These are phyloP conservation scores for Dysmachus trigonus DNA, from an alignment of 2,888 invertebrate species.

Conservation along the genomic window DNA sequence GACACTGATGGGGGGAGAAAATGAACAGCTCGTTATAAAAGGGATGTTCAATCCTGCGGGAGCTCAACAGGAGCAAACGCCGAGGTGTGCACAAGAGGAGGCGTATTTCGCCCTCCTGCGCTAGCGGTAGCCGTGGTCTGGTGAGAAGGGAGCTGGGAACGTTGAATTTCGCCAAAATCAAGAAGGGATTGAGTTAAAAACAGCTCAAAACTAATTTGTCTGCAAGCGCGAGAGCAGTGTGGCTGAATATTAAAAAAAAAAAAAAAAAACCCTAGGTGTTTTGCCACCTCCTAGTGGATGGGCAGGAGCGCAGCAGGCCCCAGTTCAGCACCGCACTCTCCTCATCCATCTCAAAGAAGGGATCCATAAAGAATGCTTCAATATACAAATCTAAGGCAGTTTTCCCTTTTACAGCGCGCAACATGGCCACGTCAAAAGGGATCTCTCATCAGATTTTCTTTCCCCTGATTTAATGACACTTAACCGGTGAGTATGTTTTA, in stretches of 20 bases:
- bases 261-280: neutral
- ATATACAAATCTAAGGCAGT: slow-evolving; percentile 40
- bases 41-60: neutral
- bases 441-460: slow-evolving; percentile 40
- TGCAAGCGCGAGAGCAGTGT: neutral
- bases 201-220: slow-evolving; percentile 14
- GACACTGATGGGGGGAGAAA: neutral
- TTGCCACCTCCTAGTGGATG: neutral
- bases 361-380: slow-evolving; percentile 14
- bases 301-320: neutral
- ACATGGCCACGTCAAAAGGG: slow-evolving; percentile 31
- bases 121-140: neutral
- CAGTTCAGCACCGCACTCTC: neutral
- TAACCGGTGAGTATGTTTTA: slow-evolving; percentile 21
- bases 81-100: neutral
- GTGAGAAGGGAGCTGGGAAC: neutral
- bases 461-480: slow-evolving; percentile 40
- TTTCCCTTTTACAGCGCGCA: slow-evolving; percentile 27
- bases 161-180: neutral
- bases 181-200: neutral
- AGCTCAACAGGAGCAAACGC: neutral
- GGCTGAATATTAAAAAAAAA: too few relatives aligned
- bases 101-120: neutral
- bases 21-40: neutral
- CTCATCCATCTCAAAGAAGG: neutral